Base-by-base conservation (phyloP, 2,888 invertebrate species). In the Epistrophella euchroma region DNA sequence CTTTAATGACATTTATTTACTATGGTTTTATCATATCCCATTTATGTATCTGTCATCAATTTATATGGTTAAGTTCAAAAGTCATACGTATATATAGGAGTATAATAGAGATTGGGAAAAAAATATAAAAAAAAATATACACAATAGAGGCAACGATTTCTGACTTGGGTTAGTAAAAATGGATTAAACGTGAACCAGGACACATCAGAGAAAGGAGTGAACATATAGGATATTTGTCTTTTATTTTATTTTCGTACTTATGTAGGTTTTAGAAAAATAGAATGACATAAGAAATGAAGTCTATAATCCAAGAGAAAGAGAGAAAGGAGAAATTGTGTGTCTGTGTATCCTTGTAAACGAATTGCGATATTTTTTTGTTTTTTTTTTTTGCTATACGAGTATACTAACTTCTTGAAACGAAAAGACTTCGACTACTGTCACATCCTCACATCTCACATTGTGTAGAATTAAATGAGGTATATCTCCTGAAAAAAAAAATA, bases 131-230 rank as follows among this genome's bases (percentile, higher is more conserved):
- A 19, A 6, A 28, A 19, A 35, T 15, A 45, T 7, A 47, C 40
- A 19, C 22, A 32, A 66, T 52, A 22, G 32, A 37, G 22, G 43
- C 43, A 70, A 32, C 13, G 2, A 37, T 35, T 40, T 4, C 25
- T 17, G 15, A 2, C 40, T 62, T 7, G n/a, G 15, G 15, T 11
- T 45, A 35, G 35, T 40, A 25, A 25, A 70, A 68, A 70, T 70
- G 58, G 68, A 60, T 70, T 40, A 60, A 60, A 60, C 22, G 37
- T 37, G 37, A 56, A 76, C 70, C 70, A 40, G 58, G 66, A 80
- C 68, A 55, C 32, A 6, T 40, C 40, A 15, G 60, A 73, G 66
- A 25, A 15, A 47, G 7, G 58, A 76, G 58, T 47, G 13, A 47
- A 19, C 37, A 62, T 64, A 74, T 64, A 74, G 37, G 55, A 45